phyloP scores from a whole-genome alignment of 2,113 vertebrate species.

The Thryonomys swinderianus region DNA sequence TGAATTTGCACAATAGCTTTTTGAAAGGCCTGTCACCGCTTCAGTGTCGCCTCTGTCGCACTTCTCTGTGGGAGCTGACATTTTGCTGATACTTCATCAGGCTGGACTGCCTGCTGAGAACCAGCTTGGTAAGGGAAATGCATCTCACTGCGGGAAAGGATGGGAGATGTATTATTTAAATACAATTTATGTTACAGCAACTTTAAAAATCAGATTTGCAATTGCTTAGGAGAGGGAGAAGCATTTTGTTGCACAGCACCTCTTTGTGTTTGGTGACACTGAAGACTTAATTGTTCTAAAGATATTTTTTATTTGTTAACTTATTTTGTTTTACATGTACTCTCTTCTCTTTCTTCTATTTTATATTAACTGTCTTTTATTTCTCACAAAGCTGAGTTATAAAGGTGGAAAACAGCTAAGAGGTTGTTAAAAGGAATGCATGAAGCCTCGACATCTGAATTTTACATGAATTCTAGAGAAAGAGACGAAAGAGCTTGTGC shows the following conservation, averaged over 20 bases:
- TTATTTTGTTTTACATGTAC: not conserved
- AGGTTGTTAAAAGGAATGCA: not conserved
- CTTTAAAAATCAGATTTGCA: conserved; percentile 73
- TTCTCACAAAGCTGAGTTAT: not conserved
- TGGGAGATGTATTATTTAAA: conserved; percentile 83
- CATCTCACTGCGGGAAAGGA: conserved; percentile 81
- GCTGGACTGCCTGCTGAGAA: conserved; percentile 84
- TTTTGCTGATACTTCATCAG: conserved; percentile 88
- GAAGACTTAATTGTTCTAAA: conserved; percentile 43
- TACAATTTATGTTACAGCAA: conserved; percentile 76
- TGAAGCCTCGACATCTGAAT: not conserved
- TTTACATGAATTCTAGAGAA: not conserved
- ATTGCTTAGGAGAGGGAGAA: conserved; percentile 40
- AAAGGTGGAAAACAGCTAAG: conserved; percentile 42
- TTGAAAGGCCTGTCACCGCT: conserved; percentile 83
- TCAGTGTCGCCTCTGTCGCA: conserved; percentile 76
- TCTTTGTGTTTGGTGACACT: not conserved
- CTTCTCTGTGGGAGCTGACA: conserved; percentile 87
- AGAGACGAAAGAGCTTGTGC: not conserved
- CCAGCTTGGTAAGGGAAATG: conserved; percentile 87
- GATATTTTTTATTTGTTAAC: conserved; percentile 14
- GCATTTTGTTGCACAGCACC: not conserved
- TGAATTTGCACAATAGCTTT: conserved; percentile 78
- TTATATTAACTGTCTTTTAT: not conserved
- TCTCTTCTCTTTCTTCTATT: not conserved